Base-by-base conservation (phyloP, 2,113 vertebrate species). In the Lethenteron camtschaticum region DNA sequence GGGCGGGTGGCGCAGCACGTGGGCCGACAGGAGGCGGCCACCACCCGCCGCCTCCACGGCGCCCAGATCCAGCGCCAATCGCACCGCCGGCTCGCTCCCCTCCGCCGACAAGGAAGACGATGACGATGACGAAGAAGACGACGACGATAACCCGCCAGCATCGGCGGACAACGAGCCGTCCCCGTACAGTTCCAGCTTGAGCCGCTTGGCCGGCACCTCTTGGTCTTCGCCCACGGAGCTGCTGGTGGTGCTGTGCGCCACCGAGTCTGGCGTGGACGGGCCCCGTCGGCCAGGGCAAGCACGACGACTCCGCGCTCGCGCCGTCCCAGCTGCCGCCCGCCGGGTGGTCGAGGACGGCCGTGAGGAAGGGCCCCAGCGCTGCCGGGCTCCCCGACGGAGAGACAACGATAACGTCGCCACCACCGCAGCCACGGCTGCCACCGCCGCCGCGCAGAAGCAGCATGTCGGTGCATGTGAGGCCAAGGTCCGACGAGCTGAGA, bases 111-210 rank as follows among this genome's bases (percentile, higher is more conserved):
- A 41, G 41, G 41, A 41, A 41, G 41, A 41, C 41, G 41, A 41
- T 5, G 24, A 41, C 41, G 41, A 41, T 2, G 41, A 41, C 5
- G 41, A 41, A 5, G 41, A 41, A 1, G 41, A 41, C 41, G 41
- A 41, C 41, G 41, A 41, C 41, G 41, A 41, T 41, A 5, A 41
- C 41, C 41, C 41, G 41, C 41, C 41, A 41, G 41, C 41, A 41
- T 41, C 41, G 41, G 41, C 41, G 41, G 41, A 41, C 63, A n/a
- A 9, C 63, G n/a, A 66, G n/a, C 63, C 63, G 10, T 24, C 63
- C 63, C 63, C n/a, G n/a, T 66, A 11, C 24, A 66, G 63, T 66
- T 66, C 63, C 63, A 66, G 63, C 63, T 66, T 66, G 63, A 66
- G 63, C n/a, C n/a, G n/a, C 10, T 66, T 66, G n/a, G 63, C 63